Percentiles rank a stretch among this genome's conserved stretches.
Conservation (phyloP, 2,113 vertebrate genomes). For the Neodontobutis hainanensis region DNA sequence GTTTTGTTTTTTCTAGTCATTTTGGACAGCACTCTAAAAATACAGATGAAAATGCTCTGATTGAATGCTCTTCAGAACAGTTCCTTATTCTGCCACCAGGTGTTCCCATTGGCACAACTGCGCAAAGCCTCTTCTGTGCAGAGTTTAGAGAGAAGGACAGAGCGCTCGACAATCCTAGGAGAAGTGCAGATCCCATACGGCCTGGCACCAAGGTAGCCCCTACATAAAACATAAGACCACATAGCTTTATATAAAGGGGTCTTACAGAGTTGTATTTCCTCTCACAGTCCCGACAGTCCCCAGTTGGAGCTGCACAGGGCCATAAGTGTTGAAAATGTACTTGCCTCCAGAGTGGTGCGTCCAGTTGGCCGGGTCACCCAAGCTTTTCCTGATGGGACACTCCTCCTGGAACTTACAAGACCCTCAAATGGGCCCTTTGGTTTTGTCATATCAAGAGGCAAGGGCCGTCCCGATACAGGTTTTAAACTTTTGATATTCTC, state of each 20-base stretch:
- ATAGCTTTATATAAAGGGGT: background rate
- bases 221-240: background rate
- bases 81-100: conserved; percentile 78
- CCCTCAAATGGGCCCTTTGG: conserved; percentile 84
- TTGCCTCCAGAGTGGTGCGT: conserved; percentile 74
- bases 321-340: conserved; percentile 84
- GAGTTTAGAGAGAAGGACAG: conserved; percentile 84
- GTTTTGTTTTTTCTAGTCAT: no score
- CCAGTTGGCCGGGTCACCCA: conserved; percentile 83
- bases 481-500: background rate
- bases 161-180: conserved; percentile 82
- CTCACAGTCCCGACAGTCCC: conserved; percentile 60
- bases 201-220: conserved; percentile 78
- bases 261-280: conserved; percentile 1
- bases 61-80: conserved; percentile 29
- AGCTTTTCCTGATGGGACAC: conserved; percentile 88
- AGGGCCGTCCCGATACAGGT: conserved; percentile 91
- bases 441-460: conserved; percentile 88
- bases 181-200: conserved; percentile 69
- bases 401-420: conserved; percentile 86
- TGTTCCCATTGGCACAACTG: conserved; percentile 86
- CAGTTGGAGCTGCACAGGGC: conserved; percentile 72
- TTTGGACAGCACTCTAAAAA: background rate
- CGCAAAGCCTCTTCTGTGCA: conserved; percentile 87
- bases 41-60: background rate